Percentiles rank a stretch among this genome's conserved stretches.
These are phyloP conservation scores for Odocoileus virginianus DNA, from an alignment of 2,113 vertebrate species.

Conservation along the genomic window DNA sequence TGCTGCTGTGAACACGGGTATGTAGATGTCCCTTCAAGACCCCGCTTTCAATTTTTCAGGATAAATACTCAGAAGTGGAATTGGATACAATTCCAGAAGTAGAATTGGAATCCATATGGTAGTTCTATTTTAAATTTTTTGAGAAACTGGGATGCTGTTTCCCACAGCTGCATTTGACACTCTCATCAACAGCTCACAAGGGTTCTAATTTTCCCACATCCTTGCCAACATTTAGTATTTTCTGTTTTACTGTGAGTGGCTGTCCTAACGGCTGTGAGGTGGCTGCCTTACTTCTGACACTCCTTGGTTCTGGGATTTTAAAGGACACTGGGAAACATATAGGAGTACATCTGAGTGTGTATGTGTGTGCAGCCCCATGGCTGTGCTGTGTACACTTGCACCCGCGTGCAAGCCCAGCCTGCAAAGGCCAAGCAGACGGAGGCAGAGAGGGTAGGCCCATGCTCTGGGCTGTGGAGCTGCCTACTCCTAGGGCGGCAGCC, in stretches of 20 bases:
- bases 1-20: neutral
- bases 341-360: neutral
- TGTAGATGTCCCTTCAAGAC: neutral
- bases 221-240: neutral
- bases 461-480: neutral
- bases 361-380: no score
- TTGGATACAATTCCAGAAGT: neutral
- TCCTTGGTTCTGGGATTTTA: neutral
- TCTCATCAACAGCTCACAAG: neutral
- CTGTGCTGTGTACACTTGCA: rapidly evolving
- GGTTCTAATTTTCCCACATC: neutral
- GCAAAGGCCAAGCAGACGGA: neutral
- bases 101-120: neutral
- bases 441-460: neutral
- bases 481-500: neutral
- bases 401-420: neutral
- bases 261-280: neutral
- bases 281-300: neutral
- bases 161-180: neutral
- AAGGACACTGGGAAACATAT: no score
- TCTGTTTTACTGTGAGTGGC: neutral
- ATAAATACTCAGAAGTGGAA: neutral
- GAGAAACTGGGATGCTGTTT: neutral
- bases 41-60: neutral
- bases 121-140: neutral